Conservation (phyloP, 2,797 vertebrate species). For the Steatocranus sp. region DNA sequence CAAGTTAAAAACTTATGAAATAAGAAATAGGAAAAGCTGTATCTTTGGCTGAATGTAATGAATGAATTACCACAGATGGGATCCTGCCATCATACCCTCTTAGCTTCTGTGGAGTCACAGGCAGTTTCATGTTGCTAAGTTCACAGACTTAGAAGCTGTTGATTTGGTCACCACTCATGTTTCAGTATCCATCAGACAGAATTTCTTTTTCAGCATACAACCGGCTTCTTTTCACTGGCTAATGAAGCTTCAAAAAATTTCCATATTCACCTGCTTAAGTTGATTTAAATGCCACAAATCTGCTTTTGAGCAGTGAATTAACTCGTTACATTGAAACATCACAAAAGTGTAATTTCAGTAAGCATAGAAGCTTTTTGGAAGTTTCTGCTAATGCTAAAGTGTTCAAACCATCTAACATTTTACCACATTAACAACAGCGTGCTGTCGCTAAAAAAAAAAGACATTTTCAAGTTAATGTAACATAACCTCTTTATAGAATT, state of each 20-base stretch:
- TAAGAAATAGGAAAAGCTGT: not conserved
- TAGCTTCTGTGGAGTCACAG: not conserved
- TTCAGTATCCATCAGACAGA: not conserved
- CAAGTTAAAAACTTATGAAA: not conserved
- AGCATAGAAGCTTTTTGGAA: not conserved
- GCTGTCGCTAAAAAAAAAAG: not conserved
- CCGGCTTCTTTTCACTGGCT: not conserved
- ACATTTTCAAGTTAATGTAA: not conserved
- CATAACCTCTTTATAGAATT: not conserved
- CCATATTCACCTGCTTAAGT: not conserved
- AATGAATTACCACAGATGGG: not conserved
- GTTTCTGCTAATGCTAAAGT: not conserved
- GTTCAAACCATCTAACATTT: not conserved
- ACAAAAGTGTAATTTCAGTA: not conserved
- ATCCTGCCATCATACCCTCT: not conserved
- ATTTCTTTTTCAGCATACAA: not conserved
- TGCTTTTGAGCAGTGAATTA: not conserved
- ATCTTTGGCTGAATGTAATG: not conserved
- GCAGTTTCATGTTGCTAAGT: not conserved
- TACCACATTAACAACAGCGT: not conserved
- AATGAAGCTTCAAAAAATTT: not conserved
- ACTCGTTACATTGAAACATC: rapidly evolving
- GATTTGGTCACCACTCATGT: not conserved
- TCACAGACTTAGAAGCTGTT: not conserved
- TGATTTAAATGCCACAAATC: not conserved